Evolutionary conservation across 2,113 vertebrate genomes (phyloP).

Genomic region (Zosterops japonicus): DNA sequence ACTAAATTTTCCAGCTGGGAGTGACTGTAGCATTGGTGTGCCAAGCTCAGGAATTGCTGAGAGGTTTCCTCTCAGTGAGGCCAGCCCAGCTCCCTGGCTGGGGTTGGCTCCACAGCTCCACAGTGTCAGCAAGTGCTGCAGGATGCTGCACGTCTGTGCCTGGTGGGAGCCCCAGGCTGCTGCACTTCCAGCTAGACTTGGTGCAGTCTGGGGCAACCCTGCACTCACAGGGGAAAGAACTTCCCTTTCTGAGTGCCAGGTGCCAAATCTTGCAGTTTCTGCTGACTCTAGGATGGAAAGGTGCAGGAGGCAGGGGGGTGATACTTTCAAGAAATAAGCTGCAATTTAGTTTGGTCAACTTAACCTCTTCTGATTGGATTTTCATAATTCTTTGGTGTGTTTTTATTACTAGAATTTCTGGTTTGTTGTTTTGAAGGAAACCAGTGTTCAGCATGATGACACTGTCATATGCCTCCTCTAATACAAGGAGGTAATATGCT

Average conservation of each 20-base stretch:
- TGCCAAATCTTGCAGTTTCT: not conserved
- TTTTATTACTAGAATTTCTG: not conserved
- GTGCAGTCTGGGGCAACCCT: not conserved
- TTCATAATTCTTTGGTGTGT: not conserved
- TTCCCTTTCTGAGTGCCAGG: not conserved
- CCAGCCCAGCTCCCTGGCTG: not conserved
- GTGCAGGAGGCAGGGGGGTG: not conserved
- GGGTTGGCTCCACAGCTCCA: not conserved
- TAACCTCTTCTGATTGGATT: not conserved
- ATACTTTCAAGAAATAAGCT: not conserved
- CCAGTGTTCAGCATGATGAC: not conserved
- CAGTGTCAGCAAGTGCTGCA: not conserved
- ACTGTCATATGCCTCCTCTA: fast-evolving
- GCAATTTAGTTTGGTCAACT: not conserved
- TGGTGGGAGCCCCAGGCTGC: not conserved
- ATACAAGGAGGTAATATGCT: not conserved
- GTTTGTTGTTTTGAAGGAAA: not conserved
- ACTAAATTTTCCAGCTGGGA: not conserved
- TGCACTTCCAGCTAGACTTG: not conserved
- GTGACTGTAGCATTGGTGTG: not conserved
- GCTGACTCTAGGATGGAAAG: not conserved
- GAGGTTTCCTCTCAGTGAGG: not conserved
- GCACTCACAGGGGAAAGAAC: not conserved
- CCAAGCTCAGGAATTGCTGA: not conserved
- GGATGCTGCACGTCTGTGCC: not conserved